Evolutionary conservation across 2,888 invertebrate genomes (phyloP).

Genomic region (Andrena fulva): DNA sequence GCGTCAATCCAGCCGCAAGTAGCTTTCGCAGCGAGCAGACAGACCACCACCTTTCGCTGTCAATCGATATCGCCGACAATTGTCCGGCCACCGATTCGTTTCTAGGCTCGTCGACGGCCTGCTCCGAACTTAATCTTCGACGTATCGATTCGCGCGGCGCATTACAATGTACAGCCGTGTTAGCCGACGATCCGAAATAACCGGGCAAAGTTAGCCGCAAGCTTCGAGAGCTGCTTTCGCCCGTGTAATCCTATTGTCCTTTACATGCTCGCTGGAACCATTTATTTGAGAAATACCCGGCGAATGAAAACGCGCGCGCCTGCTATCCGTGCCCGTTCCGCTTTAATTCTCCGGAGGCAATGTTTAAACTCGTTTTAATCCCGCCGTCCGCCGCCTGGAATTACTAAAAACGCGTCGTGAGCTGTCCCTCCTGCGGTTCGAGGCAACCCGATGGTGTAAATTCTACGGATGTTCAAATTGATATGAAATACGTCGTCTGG

Average conservation of each 20-base stretch:
- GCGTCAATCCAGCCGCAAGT: not conserved
- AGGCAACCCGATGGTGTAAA: not conserved
- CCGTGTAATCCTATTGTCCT: conserved; percentile 16
- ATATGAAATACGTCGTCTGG: too few relatives aligned
- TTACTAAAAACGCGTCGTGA: conserved; percentile 26
- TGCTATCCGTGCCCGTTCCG: not conserved
- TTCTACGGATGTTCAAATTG: not conserved
- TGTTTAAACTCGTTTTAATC: conserved; percentile 11
- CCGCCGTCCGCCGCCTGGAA: not conserved
- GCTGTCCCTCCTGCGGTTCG: not conserved
- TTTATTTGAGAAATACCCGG: not conserved
- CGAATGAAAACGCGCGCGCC: conserved; percentile 9
- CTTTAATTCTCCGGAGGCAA: conserved; percentile 19
- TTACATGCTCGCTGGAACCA: not conserved
- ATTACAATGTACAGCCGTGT: conserved; percentile 3
- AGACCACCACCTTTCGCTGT: conserved; percentile 13
- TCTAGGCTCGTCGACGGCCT: not conserved
- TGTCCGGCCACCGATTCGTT: conserved; percentile 13
- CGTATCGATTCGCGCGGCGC: conserved; percentile 23
- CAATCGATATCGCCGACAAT: conserved; percentile 27
- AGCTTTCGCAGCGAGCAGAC: not conserved
- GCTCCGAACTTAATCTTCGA: conserved; percentile 38
- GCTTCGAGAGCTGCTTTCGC: conserved; percentile 23
- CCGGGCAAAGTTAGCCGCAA: conserved; percentile 23
- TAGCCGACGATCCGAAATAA: conserved; percentile 26